Conservation (phyloP, 2,888 invertebrate species). For the Odontomyia ornata region DNA sequence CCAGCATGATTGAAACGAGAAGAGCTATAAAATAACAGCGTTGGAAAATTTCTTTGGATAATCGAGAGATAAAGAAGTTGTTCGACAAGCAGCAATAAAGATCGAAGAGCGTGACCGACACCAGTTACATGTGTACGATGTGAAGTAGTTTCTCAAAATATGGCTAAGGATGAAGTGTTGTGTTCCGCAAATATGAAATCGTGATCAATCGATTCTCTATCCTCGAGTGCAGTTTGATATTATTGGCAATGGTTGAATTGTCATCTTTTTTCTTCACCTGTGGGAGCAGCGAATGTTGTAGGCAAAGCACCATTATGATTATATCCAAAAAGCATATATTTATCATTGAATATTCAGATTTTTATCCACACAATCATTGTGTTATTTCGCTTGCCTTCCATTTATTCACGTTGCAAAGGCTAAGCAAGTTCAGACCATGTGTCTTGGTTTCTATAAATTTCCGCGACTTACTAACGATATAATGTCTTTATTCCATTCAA, state of each 20-base stretch:
- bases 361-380: slow-evolving; percentile 36
- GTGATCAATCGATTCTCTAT: slow-evolving; percentile 39
- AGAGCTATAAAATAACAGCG: slow-evolving; percentile 39
- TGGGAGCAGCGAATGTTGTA: slow-evolving; percentile 22
- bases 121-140: slow-evolving; percentile 40
- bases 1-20: slow-evolving; percentile 27
- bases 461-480: slow-evolving; percentile 19
- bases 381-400: neutral
- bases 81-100: slow-evolving; percentile 43
- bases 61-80: slow-evolving; percentile 44
- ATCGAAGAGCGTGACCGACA: slow-evolving; percentile 44
- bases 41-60: slow-evolving; percentile 40
- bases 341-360: slow-evolving; percentile 41
- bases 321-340: slow-evolving; percentile 30
- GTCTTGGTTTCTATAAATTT: slow-evolving; percentile 40
- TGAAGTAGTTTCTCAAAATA: slow-evolving; percentile 40
- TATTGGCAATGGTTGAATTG: slow-evolving; percentile 29
- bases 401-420: slow-evolving; percentile 8
- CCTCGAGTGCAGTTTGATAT: slow-evolving; percentile 30
- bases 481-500: slow-evolving; percentile 32
- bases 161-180: slow-evolving; percentile 8
- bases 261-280: slow-evolving; percentile 42
- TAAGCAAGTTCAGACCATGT: slow-evolving; percentile 13
- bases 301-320: neutral
- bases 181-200: slow-evolving; percentile 44